Evolutionary conservation across 2,113 vertebrate genomes (phyloP), one percentile per base, ranked within the genome.

Genomic region (Sterna hirundo): DNA sequence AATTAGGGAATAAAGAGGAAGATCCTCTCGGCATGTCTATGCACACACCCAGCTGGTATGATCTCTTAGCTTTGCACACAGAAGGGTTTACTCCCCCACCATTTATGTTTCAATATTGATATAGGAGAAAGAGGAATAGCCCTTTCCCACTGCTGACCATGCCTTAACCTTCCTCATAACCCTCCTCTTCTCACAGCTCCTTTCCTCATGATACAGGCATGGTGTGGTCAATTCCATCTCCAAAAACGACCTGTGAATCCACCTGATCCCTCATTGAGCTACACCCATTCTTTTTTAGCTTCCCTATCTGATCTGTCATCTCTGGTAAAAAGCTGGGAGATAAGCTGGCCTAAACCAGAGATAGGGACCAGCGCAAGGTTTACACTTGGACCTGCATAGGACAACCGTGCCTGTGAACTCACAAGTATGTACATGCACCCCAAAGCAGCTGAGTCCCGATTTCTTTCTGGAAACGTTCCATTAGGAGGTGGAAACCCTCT

Each of bases 391-490:
- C 40, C 42, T 17, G 12, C 6, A 5, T 3, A 34, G 42, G n/a
- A 30, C 2, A 1, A 16, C 44, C 2, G 0, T 12, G 25, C 21
- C 21, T 26, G 10, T 26, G 49, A 51, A 30, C 40, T 49, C 38
- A 11, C 13, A 5, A 1, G 10, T 42, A 15, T 29, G 15, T 22
- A 29, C 0, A 0, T 36, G 10, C 46, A 34, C 26, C 30, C 68
- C 18, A 44, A 40, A 27, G 23, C 58, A 54, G 13, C 21, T 2
- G 1, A 30, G 21, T 32, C 15, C 22, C 3, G 2, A n/a, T 15
- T 52, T 58, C 58, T n/a, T 46, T 38, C 66, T 61, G 46, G 21
- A 62, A 78, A 58, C 22, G 22, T 69, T 54, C 44, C 29, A 26
- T 58, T 46, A 38, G 3, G 13, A 69, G 13, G 17, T 44, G 22